A percentile compares a stretch with the other conserved stretches of the same genome.
These are phyloP conservation scores for Eriocheir sinensis DNA, from an alignment of 1,140 invertebrate genomes.

Conservation along the genomic window DNA sequence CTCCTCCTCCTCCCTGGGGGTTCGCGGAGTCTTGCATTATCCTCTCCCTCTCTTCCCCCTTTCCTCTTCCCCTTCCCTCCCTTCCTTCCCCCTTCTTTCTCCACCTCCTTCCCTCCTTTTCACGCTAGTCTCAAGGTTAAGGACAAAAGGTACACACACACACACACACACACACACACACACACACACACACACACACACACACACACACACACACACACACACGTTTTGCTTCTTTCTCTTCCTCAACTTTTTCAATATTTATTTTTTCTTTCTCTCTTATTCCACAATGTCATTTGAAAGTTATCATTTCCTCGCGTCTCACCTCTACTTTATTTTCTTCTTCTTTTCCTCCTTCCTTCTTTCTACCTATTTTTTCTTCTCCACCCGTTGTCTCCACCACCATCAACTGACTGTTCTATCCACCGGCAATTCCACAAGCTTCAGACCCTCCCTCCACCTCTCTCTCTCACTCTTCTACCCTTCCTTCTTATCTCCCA, in stretches of 20 bases:
- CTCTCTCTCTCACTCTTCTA: too few relatives aligned
- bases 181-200: slow-evolving; percentile 50
- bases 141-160: slow-evolving; percentile 3
- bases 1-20: neutral
- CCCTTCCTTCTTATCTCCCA: neutral
- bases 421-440: neutral
- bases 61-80: neutral
- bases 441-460: too few relatives aligned
- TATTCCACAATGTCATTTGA: slow-evolving; percentile 1
- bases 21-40: neutral
- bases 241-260: too few relatives aligned
- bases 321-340: neutral
- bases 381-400: too few relatives aligned
- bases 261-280: neutral
- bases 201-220: slow-evolving; percentile 42
- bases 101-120: neutral
- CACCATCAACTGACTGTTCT: too few relatives aligned
- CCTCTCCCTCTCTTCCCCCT: neutral
- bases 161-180: slow-evolving; percentile 19
- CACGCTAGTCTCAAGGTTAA: neutral
- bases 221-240: neutral
- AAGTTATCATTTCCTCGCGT: neutral
- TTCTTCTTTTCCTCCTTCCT: neutral
- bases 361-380: neutral
- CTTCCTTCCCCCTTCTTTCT: neutral